A percentile compares a stretch with the other conserved stretches of the same genome.
These are phyloP conservation scores for Holacanthella duospinosa DNA, from an alignment of 2,888 invertebrate species.

Conservation along the genomic window DNA sequence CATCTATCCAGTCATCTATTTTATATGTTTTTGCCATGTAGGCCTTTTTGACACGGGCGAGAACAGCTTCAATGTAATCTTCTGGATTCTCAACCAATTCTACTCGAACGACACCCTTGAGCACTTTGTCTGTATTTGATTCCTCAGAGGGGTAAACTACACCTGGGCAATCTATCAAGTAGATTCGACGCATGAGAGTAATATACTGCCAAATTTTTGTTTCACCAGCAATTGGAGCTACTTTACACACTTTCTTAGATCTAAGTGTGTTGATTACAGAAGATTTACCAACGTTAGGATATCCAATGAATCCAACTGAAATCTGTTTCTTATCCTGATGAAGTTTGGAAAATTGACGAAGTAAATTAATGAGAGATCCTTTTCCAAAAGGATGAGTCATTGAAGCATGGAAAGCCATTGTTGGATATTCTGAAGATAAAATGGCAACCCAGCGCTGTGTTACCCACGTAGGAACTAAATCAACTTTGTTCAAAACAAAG, in stretches of 20 bases:
- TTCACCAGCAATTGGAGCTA: conserved; percentile 94
- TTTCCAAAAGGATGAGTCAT: conserved; percentile 97
- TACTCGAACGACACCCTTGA: conserved; percentile 95
- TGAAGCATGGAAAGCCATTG: conserved; percentile 97
- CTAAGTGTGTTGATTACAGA: conserved; percentile 94
- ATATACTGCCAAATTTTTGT: conserved; percentile 99
- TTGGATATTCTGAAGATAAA: conserved; percentile 88
- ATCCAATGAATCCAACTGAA: conserved; percentile 96
- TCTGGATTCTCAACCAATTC: conserved; percentile 89
- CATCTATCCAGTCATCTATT: conserved; percentile 65
- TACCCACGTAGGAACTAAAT: conserved; percentile 64
- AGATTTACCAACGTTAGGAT: conserved; percentile 97
- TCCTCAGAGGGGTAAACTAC: conserved; percentile 95
- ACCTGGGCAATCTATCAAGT: conserved; percentile 76
- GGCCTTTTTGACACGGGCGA: conserved; percentile 76
- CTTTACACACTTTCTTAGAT: conserved; percentile 96
- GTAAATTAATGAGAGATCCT: conserved; percentile 87
- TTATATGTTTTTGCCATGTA: conserved; percentile 86
- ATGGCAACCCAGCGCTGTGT: conserved; percentile 84
- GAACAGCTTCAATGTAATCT: conserved; percentile 78
- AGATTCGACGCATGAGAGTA: conserved; percentile 87
- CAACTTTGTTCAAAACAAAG: conserved; percentile 86
- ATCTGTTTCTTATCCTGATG: conserved; percentile 97
- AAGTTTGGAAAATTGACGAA: conserved; percentile 88
- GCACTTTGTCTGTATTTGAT: conserved; percentile 65